Percentiles rank a stretch among this genome's conserved stretches.
These are phyloP conservation scores for Orthosia gracilis DNA, from an alignment of 2,888 invertebrate genomes.

Conservation along the genomic window DNA sequence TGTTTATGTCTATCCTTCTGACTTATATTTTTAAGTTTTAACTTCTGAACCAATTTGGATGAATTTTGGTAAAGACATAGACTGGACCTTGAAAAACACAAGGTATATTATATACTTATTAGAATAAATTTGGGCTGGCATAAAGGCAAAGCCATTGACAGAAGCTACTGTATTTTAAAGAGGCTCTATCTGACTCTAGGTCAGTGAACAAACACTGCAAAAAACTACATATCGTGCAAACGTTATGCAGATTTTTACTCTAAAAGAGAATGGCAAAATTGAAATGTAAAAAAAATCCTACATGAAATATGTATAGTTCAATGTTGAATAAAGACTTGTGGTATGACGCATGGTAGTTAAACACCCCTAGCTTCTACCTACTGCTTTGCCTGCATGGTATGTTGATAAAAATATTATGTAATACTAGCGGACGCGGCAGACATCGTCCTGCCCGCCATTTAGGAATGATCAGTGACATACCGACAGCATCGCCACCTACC, in stretches of 20 bases:
- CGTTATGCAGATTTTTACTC: not conserved
- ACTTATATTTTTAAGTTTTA: not conserved
- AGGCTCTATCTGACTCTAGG: not conserved
- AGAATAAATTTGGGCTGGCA: not conserved
- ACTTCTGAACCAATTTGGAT: not conserved
- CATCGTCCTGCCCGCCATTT: too few relatives aligned
- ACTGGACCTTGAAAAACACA: not conserved
- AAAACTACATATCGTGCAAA: not conserved
- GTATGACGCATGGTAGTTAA: not conserved
- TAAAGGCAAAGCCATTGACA: not conserved
- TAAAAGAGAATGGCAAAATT: not conserved
- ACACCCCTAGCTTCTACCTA: not conserved
- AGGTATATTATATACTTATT: too few relatives aligned
- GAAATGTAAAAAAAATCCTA: not conserved
- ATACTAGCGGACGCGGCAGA: too few relatives aligned
- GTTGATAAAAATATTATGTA: too few relatives aligned
- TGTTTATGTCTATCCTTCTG: not conserved
- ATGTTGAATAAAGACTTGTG: not conserved
- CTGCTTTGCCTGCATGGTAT: not conserved
- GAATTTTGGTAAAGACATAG: not conserved
- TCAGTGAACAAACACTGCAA: not conserved
- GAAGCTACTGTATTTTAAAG: not conserved
- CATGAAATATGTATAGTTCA: not conserved
- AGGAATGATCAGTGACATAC: too few relatives aligned
- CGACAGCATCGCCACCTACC: too few relatives aligned